Evolutionary conservation across 2,797 vertebrate species (phyloP), one percentile per base, ranked within the genome.

Genomic region (Aplochiton taeniatus): DNA sequence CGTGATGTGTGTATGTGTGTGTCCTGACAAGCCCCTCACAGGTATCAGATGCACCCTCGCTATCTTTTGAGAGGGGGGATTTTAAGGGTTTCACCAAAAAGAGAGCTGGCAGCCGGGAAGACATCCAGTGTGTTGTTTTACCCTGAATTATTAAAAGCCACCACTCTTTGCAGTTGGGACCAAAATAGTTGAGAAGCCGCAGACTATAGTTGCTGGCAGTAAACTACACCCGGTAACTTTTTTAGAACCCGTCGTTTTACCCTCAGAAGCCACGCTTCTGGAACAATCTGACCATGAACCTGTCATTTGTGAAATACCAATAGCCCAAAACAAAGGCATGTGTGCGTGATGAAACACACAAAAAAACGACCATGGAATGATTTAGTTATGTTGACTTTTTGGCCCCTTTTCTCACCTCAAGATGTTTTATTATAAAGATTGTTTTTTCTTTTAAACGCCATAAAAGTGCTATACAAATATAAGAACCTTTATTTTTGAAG

Each of bases 61-160:
- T 58, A 44, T 75, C 63, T 50, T 79, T 76, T 71, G 70, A 17
- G 61, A 54, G 61, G 65, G 57, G 68, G 63, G 53, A 63, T 76
- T 75, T 81, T 83, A 73, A 77, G 75, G 86, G 80, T 85, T 87
- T 71, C 74, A 69, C 84, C 73, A 84, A 74, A 81, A 84, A 79
- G 74, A 74, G 61, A 78, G 75, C 73, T 77, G 81, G 81, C 82
- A 79, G 82, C 82, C 84, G 85, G 71, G 81, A 82, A 79, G 83
- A 85, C 79, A 84, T 84, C 65, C 72, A 81, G 78, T 72, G 78
- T 77, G 76, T 79, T 75, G 81, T 85, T 87, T 85, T 83, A 83
- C 67, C 70, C 61, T 89, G 70, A 89, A 91, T 90, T 88, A 89
- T 89, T 87, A 85, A 89, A 85, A 79, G 70, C 75, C 59, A 73